These are phyloP conservation scores for Hapalemur alaotrensis DNA, from an alignment of 2,797 vertebrate species.

Conservation along the genomic window DNA sequence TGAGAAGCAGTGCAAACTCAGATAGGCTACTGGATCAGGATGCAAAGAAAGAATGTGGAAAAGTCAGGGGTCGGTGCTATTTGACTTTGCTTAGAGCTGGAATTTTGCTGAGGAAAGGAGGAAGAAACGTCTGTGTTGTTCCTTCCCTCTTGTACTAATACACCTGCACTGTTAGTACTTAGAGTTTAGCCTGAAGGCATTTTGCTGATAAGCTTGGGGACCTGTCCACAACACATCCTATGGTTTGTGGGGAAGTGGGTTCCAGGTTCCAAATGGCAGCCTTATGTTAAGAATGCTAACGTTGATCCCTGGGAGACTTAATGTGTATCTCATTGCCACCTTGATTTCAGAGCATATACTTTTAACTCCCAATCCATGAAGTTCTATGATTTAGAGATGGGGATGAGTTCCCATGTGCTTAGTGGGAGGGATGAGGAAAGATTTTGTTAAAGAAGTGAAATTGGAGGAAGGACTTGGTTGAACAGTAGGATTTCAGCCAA, in stretches of 20 bases:
- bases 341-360: neutral
- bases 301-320: neutral
- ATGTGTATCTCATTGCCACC: neutral
- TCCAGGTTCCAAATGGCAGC: neutral
- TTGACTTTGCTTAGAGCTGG: neutral
- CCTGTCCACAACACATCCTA: neutral
- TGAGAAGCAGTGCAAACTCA: neutral
- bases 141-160: neutral
- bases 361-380: neutral
- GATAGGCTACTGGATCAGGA: neutral
- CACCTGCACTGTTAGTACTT: neutral
- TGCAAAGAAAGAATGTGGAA: neutral
- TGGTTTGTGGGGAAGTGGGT: neutral
- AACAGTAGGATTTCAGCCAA: neutral
- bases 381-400: neutral
- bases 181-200: neutral
- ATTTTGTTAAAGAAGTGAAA: neutral
- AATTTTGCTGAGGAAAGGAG: neutral
- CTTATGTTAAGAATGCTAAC: neutral
- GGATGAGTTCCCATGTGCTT: neutral
- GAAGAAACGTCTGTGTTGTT: neutral
- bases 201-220: neutral
- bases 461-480: neutral
- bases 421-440: neutral
- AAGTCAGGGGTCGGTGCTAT: neutral